These are phyloP conservation scores for Rotaria macrura DNA, from an alignment of 2,888 invertebrate species.

Conservation along the genomic window DNA sequence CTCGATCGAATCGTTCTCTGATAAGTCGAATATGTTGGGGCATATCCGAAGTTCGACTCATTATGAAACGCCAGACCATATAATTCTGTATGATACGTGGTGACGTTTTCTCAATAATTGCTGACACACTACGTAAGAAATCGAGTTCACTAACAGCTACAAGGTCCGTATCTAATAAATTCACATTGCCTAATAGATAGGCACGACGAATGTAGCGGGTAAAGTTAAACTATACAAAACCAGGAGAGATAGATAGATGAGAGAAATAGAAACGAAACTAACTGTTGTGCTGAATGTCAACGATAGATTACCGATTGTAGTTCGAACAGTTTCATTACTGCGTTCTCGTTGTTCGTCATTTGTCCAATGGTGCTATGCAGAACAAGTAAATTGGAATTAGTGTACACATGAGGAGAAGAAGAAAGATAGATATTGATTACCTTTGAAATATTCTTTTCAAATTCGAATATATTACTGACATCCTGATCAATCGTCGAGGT, in stretches of 20 bases:
- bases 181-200: background rate
- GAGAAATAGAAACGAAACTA: background rate
- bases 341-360: background rate
- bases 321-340: slow-evolving; percentile 26
- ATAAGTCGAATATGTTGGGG: slow-evolving; percentile 73
- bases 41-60: slow-evolving; percentile 71
- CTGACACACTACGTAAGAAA: background rate
- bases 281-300: background rate
- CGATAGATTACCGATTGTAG: background rate
- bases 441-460: slow-evolving; percentile 26
- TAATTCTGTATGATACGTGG: slow-evolving; percentile 54
- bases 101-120: background rate
- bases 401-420: too few species aligned
- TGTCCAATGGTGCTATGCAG: background rate
- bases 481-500: background rate
- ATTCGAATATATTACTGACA: slow-evolving; percentile 12
- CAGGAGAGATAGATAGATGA: background rate
- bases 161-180: background rate
- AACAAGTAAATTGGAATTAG: background rate
- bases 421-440: background rate
- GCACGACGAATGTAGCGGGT: background rate
- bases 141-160: background rate
- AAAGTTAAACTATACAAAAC: background rate
- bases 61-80: slow-evolving; percentile 64
- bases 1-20: slow-evolving; percentile 63